A percentile compares a stretch with the other conserved stretches of the same genome.
Evolutionary conservation across 2,113 vertebrate species (phyloP).

Genomic region (Pithys albifrons): DNA sequence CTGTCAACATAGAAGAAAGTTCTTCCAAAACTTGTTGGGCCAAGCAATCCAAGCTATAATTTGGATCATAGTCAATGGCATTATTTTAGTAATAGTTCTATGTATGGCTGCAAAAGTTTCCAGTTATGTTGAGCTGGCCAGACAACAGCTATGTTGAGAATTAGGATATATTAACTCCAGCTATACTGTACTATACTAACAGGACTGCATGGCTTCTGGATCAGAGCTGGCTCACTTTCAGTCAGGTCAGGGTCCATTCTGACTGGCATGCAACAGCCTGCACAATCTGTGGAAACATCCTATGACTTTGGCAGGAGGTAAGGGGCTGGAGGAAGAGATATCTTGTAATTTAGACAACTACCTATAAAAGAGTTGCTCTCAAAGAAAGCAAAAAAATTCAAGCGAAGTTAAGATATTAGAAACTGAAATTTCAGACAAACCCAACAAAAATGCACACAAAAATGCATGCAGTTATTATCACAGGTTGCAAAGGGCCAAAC

Average conservation of each 20-base stretch:
- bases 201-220: not conserved
- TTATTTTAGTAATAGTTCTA: not conserved
- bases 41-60: not conserved
- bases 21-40: not conserved
- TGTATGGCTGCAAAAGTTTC: not conserved
- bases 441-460: not conserved
- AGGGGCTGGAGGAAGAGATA: not conserved
- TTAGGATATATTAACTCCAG: not conserved
- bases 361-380: not conserved
- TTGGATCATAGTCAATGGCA: not conserved
- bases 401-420: not conserved
- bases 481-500: not conserved
- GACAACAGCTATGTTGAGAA: not conserved
- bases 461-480: not conserved
- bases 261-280: not conserved
- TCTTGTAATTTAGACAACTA: not conserved
- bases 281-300: not conserved
- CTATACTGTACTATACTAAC: not conserved
- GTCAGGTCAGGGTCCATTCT: not conserved
- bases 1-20: not conserved
- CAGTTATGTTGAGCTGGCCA: not conserved
- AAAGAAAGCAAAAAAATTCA: not conserved
- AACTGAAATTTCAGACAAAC: not conserved
- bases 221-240: constrained; percentile 5
- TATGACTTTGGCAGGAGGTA: not conserved